Evolutionary conservation across 2,888 invertebrate species (phyloP), one percentile per base, ranked within the genome.

Genomic region (Hydrotaea diabolus): DNA sequence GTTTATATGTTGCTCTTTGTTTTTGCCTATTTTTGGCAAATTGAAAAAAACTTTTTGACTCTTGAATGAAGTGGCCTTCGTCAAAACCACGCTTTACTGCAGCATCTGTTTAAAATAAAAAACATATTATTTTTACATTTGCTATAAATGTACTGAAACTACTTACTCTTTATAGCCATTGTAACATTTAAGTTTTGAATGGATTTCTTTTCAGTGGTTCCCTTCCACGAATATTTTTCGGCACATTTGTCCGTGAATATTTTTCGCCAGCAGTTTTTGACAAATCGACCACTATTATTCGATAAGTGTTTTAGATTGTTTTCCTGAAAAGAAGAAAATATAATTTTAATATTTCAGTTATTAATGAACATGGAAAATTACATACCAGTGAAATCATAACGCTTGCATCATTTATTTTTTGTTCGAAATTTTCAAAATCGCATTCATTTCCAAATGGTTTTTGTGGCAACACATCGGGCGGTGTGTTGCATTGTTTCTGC

Each of bases 141-240:
- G 9, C 39, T 39, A 39, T 69, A 46, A 31, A 43, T 69, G 39
- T 43, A 13, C 36, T 43, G 39, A 15, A 46, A 69, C 31, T 43
- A 39, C 69, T 69, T 36, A 69, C 69, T 17, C 31, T 69, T 69
- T 69, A 69, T 69, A 36, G 69, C 69, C 43, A 43, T 11, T 46
- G 23, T 17, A 17, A 15, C 31, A 43, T 69, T 69, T 15, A 69
- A 64, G 39, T 64, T 64, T 23, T 64, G 64, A 39, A 64, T 36
- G 13, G 31, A 19, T 36, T 78, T 82, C 71, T 82, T 78, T 59
- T 82, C 82, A 71, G 75, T 74, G 74, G 75, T 82, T 59, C 74
- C 66, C 77, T 77, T 66, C 77, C 75, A 69, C 26, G 57, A 77
- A 82, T 78, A 64, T 76, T 59, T 73, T 69, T 83, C 57, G 76